These are phyloP conservation scores for Hypsopygia costalis DNA, from an alignment of 2,888 invertebrate genomes.

Conservation along the genomic window DNA sequence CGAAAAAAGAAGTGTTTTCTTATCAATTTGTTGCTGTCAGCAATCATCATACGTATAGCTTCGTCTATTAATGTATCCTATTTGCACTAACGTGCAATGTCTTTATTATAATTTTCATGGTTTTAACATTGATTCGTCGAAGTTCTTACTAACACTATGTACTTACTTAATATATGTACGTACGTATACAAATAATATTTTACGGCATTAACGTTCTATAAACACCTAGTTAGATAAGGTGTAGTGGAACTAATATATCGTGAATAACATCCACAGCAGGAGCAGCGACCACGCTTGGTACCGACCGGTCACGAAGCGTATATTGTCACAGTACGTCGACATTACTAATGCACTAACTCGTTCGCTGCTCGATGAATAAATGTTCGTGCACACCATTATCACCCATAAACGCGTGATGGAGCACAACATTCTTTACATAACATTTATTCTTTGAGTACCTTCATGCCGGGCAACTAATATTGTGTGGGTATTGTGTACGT, in stretches of 20 bases:
- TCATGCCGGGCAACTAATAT: conserved; percentile 35
- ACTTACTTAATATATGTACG: too few species aligned
- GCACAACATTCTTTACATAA: conserved; percentile 4
- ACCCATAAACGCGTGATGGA: conserved; percentile 2
- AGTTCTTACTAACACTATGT: too few species aligned
- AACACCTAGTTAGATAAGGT: background rate
- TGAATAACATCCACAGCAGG: conserved; percentile 59
- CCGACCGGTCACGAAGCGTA: conserved; percentile 64
- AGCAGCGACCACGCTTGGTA: conserved; percentile 55
- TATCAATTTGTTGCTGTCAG: too few species aligned
- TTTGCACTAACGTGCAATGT: too few species aligned
- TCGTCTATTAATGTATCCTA: too few species aligned
- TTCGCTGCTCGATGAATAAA: conserved; percentile 28
- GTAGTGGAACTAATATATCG: conserved; percentile 28
- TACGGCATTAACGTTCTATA: background rate
- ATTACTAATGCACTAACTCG: conserved; percentile 48
- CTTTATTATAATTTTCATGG: too few species aligned
- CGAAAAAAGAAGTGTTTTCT: too few species aligned
- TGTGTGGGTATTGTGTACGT: conserved; percentile 62
- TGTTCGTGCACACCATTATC: conserved; percentile 12
- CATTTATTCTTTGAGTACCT: conserved; percentile 42
- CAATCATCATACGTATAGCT: too few species aligned
- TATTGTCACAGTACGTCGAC: conserved; percentile 71
- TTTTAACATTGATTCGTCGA: too few species aligned
- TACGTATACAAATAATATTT: too few species aligned